Base-by-base conservation (phyloP, 2,113 vertebrate species). In the Morone chrysops region DNA sequence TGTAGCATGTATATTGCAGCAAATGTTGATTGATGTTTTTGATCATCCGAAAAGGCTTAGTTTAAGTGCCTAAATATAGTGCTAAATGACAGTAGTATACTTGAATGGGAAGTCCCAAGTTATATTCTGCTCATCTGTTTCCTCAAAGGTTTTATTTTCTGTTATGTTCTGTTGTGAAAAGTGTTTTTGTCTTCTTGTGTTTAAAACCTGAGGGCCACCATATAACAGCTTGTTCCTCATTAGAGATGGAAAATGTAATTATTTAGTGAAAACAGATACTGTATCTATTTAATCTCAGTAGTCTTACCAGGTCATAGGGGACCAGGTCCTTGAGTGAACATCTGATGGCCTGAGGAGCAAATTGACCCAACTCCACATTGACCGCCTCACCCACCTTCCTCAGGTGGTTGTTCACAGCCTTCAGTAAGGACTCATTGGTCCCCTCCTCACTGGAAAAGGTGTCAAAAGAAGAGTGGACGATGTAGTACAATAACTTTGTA, bases 241-340 rank as follows among this genome's bases (percentile, higher is more conserved):
- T 11, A 53, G 43, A 53, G 10, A 41, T 5, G 22, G 16, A 61
- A 36, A 36, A 12, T 51, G 8, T 20, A 2, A n/a, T 20, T 51
- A 36, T 47, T 47, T 31, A 17, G 59, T 3, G 5, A 45, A 36
- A 57, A 43, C 17, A 45, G 2, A 66, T 5, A 48, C 0, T 14
- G 10, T 3, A 18, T 17, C 6, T 43, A 8, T 12, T 51, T 17
- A 50, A 70, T 36, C 13, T 65, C 13, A 3, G 20, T 22, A 31
- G 13, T 63, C 96, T 96, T 92, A 99, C 98, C 84, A 93, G 90
- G 83, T 96, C 93, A 83, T 94, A 94, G 48, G 98, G 98, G 89
- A 97, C 94, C 60, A 99, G 88, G 90, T 96, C 96, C 84, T 97
- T 97, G 63, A 99, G 68, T 5, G 97, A 96, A 85, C 98, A 99